A percentile compares a stretch with the other conserved stretches of the same genome.
Evolutionary conservation across 2,797 vertebrate species (phyloP).

Genomic region (Scarus forsteni): DNA sequence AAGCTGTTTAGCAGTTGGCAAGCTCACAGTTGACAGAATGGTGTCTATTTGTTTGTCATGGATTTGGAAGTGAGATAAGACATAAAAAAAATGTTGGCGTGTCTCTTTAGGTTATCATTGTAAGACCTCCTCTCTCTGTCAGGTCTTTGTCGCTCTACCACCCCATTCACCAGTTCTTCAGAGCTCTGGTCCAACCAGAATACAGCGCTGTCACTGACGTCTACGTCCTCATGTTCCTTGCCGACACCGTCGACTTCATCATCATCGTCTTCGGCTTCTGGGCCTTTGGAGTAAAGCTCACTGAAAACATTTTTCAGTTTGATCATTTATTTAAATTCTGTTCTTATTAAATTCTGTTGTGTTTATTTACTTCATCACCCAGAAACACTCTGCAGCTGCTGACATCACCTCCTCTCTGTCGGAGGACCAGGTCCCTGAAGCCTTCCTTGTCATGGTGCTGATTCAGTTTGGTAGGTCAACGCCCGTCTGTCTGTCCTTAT

Average conservation of each 20-base stretch:
- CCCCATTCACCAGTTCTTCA: slow-evolving; percentile 93
- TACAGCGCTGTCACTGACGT: slow-evolving; percentile 97
- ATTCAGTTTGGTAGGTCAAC: slow-evolving; percentile 92
- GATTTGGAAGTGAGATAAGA: no score
- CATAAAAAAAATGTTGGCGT: no score
- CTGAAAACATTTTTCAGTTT: no score
- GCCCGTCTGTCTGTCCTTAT: slow-evolving; percentile 27
- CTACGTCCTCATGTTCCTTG: slow-evolving; percentile 97
- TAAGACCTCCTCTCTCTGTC: background rate
- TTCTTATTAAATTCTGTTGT: no score
- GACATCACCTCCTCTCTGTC: slow-evolving; percentile 96
- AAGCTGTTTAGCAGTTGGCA: no score
- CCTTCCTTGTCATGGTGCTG: slow-evolving; percentile 96
- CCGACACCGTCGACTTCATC: slow-evolving; percentile 95
- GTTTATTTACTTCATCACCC: slow-evolving; percentile 5
- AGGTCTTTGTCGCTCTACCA: slow-evolving; percentile 90
- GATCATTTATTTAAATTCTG: no score
- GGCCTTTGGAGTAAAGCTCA: slow-evolving; percentile 92
- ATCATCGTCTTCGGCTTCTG: slow-evolving; percentile 97
- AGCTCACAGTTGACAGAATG: no score
- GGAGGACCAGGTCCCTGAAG: slow-evolving; percentile 95
- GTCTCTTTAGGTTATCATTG: no score
- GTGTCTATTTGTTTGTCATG: no score
- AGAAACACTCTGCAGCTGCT: slow-evolving; percentile 97
- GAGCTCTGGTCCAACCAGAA: slow-evolving; percentile 93